Percentiles rank a stretch among this genome's conserved stretches.
phyloP scores from a whole-genome alignment of 2,888 invertebrate genomes.

The Heterodera filipjevi region DNA sequence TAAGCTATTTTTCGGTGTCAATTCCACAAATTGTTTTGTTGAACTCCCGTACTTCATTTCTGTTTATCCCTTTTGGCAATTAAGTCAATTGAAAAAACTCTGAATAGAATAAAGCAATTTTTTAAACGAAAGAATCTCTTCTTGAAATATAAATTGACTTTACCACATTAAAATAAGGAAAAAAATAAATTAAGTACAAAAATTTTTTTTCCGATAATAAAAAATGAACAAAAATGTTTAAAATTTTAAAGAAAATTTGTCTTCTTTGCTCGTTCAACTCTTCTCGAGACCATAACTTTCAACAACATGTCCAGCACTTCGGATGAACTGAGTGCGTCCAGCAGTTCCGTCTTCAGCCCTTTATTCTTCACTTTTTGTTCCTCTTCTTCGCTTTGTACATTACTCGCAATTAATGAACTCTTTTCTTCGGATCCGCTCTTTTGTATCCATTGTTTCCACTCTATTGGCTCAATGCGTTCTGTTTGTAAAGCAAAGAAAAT shows the following conservation, averaged over 20 bases:
- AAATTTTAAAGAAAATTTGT: background rate
- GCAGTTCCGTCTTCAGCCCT: slow-evolving; percentile 11
- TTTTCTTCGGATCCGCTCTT: background rate
- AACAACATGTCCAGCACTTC: slow-evolving; percentile 16
- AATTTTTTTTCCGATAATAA: too few relatives aligned
- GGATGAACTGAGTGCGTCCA: slow-evolving; percentile 16
- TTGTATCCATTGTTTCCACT: background rate
- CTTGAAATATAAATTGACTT: too few relatives aligned
- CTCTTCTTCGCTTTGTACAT: background rate
- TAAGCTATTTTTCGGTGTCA: too few relatives aligned
- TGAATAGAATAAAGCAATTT: too few relatives aligned
- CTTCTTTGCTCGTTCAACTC: background rate
- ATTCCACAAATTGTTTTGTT: too few relatives aligned
- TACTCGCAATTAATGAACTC: background rate
- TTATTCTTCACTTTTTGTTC: background rate
- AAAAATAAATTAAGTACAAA: too few relatives aligned
- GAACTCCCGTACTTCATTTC: too few relatives aligned
- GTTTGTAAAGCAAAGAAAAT: too few relatives aligned
- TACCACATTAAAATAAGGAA: too few relatives aligned
- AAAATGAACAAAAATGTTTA: background rate
- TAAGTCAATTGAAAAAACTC: too few relatives aligned
- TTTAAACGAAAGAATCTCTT: too few relatives aligned
- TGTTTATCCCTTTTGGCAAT: too few relatives aligned
- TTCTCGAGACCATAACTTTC: slow-evolving; percentile 1
- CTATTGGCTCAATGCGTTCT: background rate